These are phyloP conservation scores for Acrocyrtus sp. DNA, from an alignment of 2,888 invertebrate genomes.

Conservation along the genomic window DNA sequence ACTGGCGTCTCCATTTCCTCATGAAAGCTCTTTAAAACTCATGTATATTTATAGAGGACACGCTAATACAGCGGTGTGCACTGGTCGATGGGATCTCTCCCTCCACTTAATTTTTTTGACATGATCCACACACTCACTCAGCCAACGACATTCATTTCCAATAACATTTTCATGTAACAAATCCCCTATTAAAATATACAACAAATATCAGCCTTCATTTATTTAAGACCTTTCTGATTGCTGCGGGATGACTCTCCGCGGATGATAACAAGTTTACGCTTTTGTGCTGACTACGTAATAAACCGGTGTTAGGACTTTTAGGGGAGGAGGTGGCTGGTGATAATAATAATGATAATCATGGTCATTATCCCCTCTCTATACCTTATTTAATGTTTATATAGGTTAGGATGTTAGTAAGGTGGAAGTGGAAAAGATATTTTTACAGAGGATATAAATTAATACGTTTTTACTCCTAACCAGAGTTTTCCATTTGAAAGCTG, in stretches of 20 bases:
- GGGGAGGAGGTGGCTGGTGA: constrained; percentile 15
- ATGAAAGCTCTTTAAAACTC: too few relatives aligned
- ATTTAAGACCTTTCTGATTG: too few relatives aligned
- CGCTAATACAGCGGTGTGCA: too few relatives aligned
- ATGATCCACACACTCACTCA: not conserved
- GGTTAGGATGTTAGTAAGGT: constrained; percentile 2
- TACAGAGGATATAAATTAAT: constrained; percentile 43
- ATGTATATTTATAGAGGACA: not conserved
- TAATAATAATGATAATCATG: constrained; percentile 38
- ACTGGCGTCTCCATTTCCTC: not conserved
- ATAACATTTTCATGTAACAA: constrained; percentile 33
- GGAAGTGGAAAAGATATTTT: constrained; percentile 33
- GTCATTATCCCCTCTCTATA: constrained; percentile 3
- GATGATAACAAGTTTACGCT: constrained; percentile 50
- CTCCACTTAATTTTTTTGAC: not conserved
- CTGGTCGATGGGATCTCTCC: too few relatives aligned
- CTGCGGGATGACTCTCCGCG: too few relatives aligned
- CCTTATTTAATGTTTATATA: not conserved
- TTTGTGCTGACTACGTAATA: constrained; percentile 11
- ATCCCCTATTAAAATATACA: constrained; percentile 10
- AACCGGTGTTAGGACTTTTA: not conserved
- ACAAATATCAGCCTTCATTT: not conserved
- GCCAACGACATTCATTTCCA: not conserved
- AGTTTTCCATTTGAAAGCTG: constrained; percentile 54
- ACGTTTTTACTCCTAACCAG: constrained; percentile 40